These are phyloP conservation scores for Aspidiotus rigidus DNA, from an alignment of 2,888 invertebrate species.

Conservation along the genomic window DNA sequence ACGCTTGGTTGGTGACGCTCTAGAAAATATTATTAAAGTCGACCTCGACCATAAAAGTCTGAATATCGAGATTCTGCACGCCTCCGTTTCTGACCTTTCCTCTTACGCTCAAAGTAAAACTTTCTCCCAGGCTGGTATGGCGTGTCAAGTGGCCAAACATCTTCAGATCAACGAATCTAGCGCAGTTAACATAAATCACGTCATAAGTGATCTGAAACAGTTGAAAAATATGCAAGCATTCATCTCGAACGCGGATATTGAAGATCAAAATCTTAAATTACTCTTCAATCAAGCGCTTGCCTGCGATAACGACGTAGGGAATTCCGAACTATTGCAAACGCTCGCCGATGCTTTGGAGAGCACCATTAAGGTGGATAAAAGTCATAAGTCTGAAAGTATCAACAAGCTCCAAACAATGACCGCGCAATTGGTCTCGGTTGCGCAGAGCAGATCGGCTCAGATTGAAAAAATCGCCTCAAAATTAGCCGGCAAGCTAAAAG, in stretches of 20 bases:
- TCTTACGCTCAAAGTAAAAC: constrained; percentile 39
- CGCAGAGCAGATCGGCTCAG: constrained; percentile 42
- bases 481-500: constrained; percentile 42
- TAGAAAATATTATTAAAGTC: constrained; percentile 4
- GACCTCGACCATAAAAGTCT: constrained; percentile 3
- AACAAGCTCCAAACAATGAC: constrained; percentile 6
- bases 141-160: constrained; percentile 40
- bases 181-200: constrained; percentile 45
- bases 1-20: neutral
- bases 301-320: neutral
- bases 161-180: constrained; percentile 43
- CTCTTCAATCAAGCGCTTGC: constrained; percentile 10
- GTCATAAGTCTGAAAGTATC: neutral
- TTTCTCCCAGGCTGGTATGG: constrained; percentile 42
- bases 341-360: constrained; percentile 15
- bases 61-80: neutral
- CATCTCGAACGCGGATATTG: neutral
- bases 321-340: constrained; percentile 1
- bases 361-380: constrained; percentile 6
- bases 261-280: constrained; percentile 8
- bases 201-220: constrained; percentile 40
- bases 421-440: neutral
- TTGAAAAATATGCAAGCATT: neutral
- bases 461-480: constrained; percentile 40
- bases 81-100: neutral